phyloP scores from a whole-genome alignment of 2,113 vertebrate genomes.

The Coracopsis vasa region DNA sequence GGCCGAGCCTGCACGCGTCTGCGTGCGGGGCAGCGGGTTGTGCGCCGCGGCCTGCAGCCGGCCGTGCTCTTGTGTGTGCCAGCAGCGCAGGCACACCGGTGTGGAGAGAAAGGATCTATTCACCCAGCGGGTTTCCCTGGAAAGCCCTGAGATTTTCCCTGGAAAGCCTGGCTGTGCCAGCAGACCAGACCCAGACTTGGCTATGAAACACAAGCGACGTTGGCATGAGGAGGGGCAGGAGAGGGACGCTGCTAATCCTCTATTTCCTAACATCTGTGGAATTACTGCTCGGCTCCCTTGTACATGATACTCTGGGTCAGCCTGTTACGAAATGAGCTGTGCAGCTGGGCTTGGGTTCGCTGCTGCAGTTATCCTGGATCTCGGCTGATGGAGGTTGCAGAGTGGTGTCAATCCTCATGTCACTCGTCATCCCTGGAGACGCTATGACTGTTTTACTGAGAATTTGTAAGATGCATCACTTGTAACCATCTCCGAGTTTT shows the following conservation, averaged over 20 bases:
- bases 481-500: not conserved
- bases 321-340: not conserved
- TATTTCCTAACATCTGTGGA: rapidly evolving
- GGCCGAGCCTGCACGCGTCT: rapidly evolving
- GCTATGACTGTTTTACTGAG: rapidly evolving
- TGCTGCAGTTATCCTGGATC: not conserved
- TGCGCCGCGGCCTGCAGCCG: not conserved
- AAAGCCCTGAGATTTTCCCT: not conserved
- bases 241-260: too few species aligned
- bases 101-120: not conserved
- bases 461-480: not conserved
- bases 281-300: not conserved
- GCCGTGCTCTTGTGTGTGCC: too few species aligned
- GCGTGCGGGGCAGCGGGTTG: not conserved
- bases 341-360: rapidly evolving
- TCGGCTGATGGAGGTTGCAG: not conserved
- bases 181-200: not conserved
- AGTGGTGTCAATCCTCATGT: too few species aligned
- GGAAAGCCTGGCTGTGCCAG: rapidly evolving
- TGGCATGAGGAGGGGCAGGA: not conserved
- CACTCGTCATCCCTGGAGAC: rapidly evolving
- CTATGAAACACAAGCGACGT: too few species aligned
- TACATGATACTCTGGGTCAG: rapidly evolving
- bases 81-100: not conserved
- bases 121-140: rapidly evolving